Conservation (phyloP, 2,888 invertebrate species). For the Hemaris fuciformis region DNA sequence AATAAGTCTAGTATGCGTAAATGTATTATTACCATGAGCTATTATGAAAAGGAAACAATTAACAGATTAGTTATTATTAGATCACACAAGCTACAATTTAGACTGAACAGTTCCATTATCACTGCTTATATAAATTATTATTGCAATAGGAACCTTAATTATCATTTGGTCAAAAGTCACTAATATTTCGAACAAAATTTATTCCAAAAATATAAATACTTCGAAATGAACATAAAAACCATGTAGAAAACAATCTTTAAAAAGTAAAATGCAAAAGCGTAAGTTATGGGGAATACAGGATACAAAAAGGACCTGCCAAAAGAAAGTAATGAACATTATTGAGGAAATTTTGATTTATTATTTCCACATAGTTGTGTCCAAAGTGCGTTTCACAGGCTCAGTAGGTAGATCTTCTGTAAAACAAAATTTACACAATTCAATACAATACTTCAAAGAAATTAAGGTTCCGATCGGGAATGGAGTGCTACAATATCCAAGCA, state of each 20-base stretch:
- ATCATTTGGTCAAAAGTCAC: constrained; percentile 69
- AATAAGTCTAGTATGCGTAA: neutral
- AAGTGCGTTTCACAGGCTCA: constrained; percentile 78
- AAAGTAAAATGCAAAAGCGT: constrained; percentile 69
- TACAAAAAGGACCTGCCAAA: constrained; percentile 75
- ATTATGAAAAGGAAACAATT: neutral
- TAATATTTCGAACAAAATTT: constrained; percentile 74
- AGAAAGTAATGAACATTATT: constrained; percentile 72
- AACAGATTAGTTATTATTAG: neutral
- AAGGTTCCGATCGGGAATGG: constrained; percentile 81
- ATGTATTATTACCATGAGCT: neutral
- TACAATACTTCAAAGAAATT: constrained; percentile 63
- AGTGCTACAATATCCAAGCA: constrained; percentile 68
- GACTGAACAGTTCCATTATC: constrained; percentile 13
- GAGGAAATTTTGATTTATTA: constrained; percentile 80
- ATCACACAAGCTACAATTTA: neutral
- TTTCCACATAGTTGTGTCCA: constrained; percentile 81
- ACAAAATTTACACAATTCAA: constrained; percentile 76
- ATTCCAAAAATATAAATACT: constrained; percentile 80
- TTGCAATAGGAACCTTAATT: constrained; percentile 73
- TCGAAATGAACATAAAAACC: constrained; percentile 78
- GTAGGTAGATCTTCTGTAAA: constrained; percentile 78
- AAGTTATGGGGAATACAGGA: constrained; percentile 64
- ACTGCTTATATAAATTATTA: constrained; percentile 13
- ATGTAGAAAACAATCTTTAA: constrained; percentile 75